phyloP scores from a whole-genome alignment of 1,140 invertebrate species.

The Mya arenaria region DNA sequence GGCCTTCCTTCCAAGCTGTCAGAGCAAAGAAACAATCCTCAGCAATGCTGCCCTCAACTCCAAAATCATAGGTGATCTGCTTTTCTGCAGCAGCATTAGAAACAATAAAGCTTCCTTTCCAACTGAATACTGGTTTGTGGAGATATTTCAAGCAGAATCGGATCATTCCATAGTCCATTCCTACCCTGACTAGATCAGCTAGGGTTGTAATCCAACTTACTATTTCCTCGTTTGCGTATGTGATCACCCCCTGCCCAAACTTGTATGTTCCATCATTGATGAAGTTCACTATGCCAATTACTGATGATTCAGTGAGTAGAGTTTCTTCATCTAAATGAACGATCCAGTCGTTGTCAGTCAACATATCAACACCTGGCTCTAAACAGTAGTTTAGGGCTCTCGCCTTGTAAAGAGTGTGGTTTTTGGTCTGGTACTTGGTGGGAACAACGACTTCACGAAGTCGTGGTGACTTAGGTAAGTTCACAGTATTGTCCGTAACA shows the following conservation, averaged over 20 bases:
- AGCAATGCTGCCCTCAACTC: conserved; percentile 96
- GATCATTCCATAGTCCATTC: conserved; percentile 95
- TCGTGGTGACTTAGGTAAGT: conserved; percentile 87
- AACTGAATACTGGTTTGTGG: conserved; percentile 97
- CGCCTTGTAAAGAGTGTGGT: conserved; percentile 96
- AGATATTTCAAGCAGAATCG: conserved; percentile 96
- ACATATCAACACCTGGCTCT: conserved; percentile 92
- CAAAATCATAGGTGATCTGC: conserved; percentile 96
- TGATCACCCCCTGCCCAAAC: conserved; percentile 98
- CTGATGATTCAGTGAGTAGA: conserved; percentile 94
- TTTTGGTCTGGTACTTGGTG: conserved; percentile 91
- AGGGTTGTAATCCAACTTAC: conserved; percentile 98
- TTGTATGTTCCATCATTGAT: conserved; percentile 95
- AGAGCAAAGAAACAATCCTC: conserved; percentile 99
- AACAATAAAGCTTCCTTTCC: conserved; percentile 87
- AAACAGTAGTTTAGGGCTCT: conserved; percentile 97
- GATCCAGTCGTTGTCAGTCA: conserved; percentile 96
- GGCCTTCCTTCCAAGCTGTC: conserved; percentile 86
- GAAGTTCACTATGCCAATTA: conserved; percentile 96
- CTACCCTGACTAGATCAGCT: conserved; percentile 97
- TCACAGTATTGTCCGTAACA: conserved; percentile 94
- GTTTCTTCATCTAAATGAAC: conserved; percentile 99
- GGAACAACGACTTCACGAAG: conserved; percentile 94
- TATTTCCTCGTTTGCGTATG: conserved; percentile 97
- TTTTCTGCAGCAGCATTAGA: conserved; percentile 93